phyloP scores from a whole-genome alignment of 2,888 invertebrate genomes.

The Drosophila anomalipes region DNA sequence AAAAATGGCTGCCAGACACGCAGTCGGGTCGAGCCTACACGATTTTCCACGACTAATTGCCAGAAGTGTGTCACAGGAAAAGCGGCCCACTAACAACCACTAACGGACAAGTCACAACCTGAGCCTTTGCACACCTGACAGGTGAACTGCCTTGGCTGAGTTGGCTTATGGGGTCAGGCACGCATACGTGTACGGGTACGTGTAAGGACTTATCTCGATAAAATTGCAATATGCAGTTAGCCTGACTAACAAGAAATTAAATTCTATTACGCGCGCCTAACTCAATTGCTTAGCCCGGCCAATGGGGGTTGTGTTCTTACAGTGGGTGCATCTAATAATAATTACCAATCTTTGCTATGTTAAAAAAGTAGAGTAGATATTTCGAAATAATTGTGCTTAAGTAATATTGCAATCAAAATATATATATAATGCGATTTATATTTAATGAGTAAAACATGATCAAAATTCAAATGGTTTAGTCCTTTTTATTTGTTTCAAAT shows the following conservation, averaged over 20 bases:
- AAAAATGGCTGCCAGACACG: constrained; percentile 72
- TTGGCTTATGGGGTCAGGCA: constrained; percentile 69
- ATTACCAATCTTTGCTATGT: neutral
- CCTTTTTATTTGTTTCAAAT: too few species aligned
- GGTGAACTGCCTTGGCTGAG: constrained; percentile 34
- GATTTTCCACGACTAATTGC: constrained; percentile 83
- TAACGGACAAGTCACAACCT: neutral
- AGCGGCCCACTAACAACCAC: constrained; percentile 46
- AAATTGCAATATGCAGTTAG: constrained; percentile 61
- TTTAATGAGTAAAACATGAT: neutral
- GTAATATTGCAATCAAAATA: neutral
- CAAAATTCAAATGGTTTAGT: neutral
- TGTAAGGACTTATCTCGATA: constrained; percentile 66
- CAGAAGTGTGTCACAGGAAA: constrained; percentile 82
- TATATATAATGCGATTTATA: neutral
- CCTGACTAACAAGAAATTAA: constrained; percentile 77
- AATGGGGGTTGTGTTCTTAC: constrained; percentile 23
- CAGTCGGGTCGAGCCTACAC: constrained; percentile 71
- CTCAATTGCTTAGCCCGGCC: constrained; percentile 43
- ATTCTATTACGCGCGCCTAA: constrained; percentile 69
- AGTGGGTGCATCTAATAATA: constrained; percentile 15
- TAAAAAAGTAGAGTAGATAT: neutral
- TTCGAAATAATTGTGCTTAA: neutral
- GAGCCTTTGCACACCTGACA: constrained; percentile 13
- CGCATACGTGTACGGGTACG: constrained; percentile 41